phyloP scores from a whole-genome alignment of 2,113 vertebrate species.

The Cheilinus undulatus region DNA sequence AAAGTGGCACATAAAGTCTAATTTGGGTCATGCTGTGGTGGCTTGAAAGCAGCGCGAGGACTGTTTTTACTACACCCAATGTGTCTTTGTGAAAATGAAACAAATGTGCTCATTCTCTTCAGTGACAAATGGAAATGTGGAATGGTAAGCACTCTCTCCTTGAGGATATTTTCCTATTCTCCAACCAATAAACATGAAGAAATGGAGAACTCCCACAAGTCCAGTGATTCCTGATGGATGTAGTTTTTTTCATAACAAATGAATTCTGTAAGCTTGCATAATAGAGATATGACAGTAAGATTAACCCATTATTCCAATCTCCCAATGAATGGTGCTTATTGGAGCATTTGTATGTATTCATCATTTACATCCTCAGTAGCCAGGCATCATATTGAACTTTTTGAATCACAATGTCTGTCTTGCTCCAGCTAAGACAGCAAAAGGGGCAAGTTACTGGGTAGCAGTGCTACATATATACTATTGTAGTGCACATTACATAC shows the following conservation, averaged over 20 bases:
- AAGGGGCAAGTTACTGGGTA: too few species aligned
- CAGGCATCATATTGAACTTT: too few species aligned
- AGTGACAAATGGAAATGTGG: conserved; percentile 65
- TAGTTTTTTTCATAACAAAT: conserved; percentile 53
- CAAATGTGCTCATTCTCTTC: conserved; percentile 68
- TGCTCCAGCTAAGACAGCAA: too few species aligned
- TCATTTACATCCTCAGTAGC: too few species aligned
- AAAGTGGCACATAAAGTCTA: conserved; percentile 71
- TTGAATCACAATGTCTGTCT: too few species aligned
- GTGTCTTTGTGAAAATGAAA: conserved; percentile 65
- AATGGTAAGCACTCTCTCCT: conserved; percentile 38
- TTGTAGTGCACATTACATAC: too few species aligned
- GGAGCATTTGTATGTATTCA: too few species aligned
- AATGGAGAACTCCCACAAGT: conserved; percentile 49
- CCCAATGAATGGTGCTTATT: background rate
- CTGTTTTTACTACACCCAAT: conserved; percentile 45
- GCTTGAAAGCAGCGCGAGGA: conserved; percentile 50
- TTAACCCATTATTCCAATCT: background rate
- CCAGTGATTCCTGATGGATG: conserved; percentile 23
- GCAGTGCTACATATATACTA: too few species aligned
- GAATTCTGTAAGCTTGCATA: conserved; percentile 19
- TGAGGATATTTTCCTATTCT: conserved; percentile 60
- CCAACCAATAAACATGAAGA: conserved; percentile 56
- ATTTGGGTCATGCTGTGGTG: conserved; percentile 73
- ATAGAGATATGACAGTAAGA: conserved; percentile 23